Base-by-base conservation (phyloP, 1,140 invertebrate species). In the Mesaphorura yosii region DNA sequence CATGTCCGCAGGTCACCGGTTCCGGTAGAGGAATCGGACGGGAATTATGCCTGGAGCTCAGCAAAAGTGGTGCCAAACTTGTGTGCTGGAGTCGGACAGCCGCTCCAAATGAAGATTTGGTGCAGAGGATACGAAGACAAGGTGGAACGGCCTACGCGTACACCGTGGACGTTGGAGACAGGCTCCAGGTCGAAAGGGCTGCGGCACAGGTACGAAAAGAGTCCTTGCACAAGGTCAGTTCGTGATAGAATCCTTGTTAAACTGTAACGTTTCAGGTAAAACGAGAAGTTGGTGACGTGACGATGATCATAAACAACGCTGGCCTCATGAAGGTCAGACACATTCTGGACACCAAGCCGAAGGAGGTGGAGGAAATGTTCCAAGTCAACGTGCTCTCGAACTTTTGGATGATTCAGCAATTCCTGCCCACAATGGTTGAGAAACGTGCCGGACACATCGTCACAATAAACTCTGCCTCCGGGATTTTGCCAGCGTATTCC, bases 221-320 rank as follows among this genome's bases (percentile, higher is more conserved):
- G 19, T 10, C n/a, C n/a, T n/a, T n/a, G n/a, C n/a, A n/a, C n/a
- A n/a, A n/a, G n/a, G n/a, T n/a, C n/a, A n/a, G n/a, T n/a, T n/a
- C n/a, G n/a, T n/a, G n/a, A n/a, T n/a, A 34, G 10, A 34, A 34
- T 34, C 10, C 10, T 34, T 10, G 10, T 34, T 10, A 34, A 46
- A 46, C 28, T 10, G 19, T 50, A 39, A 39, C 3, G 34, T 22
- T 58, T 52, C 14, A 62, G 57, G 60, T 64, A 1, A 28, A 48
- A 12, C 47, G 44, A 41, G 59, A 64, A 47, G 52, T 64, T 20
- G 62, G 62, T 19, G 48, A 62, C 31, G 57, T 62, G 4, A 57
- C 50, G 39, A 62, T 64, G 14, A 55, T 62, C 2, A 53, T 64
- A 42, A 64, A 64, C 50, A 64, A 62, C 45, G 62, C 62, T 12